These are phyloP conservation scores for Hippoglossus stenolepis DNA, from an alignment of 2,113 vertebrate species.

Conservation along the genomic window DNA sequence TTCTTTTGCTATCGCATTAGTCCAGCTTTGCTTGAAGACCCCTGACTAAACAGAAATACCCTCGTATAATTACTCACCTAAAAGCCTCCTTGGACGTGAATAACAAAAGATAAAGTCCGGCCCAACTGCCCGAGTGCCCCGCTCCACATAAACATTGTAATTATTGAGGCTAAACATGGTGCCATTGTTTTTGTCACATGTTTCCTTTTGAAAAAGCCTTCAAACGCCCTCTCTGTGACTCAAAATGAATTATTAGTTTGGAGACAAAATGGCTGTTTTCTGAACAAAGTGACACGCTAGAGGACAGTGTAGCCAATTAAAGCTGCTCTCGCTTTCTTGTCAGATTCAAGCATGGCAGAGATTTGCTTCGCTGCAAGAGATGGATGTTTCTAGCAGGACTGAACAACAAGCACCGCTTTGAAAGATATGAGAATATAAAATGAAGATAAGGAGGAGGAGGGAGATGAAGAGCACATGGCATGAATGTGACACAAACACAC, in stretches of 20 bases:
- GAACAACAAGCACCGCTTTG: conserved; percentile 31
- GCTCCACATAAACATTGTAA: conserved; percentile 53
- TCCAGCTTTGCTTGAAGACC: conserved; percentile 45
- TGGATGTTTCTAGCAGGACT: conserved; percentile 3
- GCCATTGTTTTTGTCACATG: conserved; percentile 35
- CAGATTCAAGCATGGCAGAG: conserved; percentile 5
- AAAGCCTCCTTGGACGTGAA: conserved; percentile 24
- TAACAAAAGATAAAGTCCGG: conserved; percentile 44
- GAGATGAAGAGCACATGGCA: conserved; percentile 23
- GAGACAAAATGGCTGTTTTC: conserved; percentile 1
- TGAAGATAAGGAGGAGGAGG: conserved; percentile 20
- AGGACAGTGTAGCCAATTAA: not conserved
- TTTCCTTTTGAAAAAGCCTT: not conserved
- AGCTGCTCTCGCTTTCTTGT: not conserved
- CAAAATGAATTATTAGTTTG: conserved; percentile 20
- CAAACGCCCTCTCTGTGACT: conserved; percentile 23
- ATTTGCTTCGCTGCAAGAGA: conserved; percentile 4
- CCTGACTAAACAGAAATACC: conserved; percentile 52
- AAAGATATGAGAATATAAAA: conserved; percentile 43
- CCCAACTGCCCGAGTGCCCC: conserved; percentile 11
- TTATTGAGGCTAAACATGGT: conserved; percentile 45
- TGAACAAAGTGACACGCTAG: conserved; percentile 4
- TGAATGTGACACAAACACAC: conserved; percentile 10
- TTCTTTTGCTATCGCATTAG: conserved; percentile 18
- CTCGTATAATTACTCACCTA: conserved; percentile 32